A percentile compares a stretch with the other conserved stretches of the same genome.
These are phyloP conservation scores for Serranus cabrilla DNA, from an alignment of 2,797 vertebrate genomes.

Conservation along the genomic window DNA sequence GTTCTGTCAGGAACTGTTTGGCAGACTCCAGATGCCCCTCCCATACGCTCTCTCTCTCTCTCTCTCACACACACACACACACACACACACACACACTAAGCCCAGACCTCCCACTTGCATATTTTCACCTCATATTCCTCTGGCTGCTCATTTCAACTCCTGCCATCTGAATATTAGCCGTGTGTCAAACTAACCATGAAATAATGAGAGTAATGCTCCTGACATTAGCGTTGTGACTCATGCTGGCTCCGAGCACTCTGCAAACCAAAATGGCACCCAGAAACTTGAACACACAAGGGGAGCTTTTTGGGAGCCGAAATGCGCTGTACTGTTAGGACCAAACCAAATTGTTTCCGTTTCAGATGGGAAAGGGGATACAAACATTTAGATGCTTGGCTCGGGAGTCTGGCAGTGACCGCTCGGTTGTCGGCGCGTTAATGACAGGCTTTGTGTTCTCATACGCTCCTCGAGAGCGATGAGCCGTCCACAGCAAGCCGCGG, in stretches of 20 bases:
- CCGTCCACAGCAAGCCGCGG: slow-evolving; percentile 57
- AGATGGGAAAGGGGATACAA: slow-evolving; percentile 68
- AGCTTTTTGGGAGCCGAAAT: slow-evolving; percentile 37
- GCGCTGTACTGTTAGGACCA: slow-evolving; percentile 49
- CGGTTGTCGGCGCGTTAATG: slow-evolving; percentile 57
- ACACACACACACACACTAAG: slow-evolving; percentile 38
- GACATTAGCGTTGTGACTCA: slow-evolving; percentile 70
- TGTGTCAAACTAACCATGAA: slow-evolving; percentile 82
- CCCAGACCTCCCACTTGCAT: slow-evolving; percentile 74
- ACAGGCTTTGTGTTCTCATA: slow-evolving; percentile 42
- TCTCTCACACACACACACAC: slow-evolving; percentile 12
- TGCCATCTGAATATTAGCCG: slow-evolving; percentile 76
- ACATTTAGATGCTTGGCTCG: slow-evolving; percentile 71
- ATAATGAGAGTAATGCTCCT: slow-evolving; percentile 75
- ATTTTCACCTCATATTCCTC: slow-evolving; percentile 76
- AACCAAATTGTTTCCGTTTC: slow-evolving; percentile 72
- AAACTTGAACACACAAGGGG: slow-evolving; percentile 31
- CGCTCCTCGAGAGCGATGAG: slow-evolving; percentile 43
- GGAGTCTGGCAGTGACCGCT: slow-evolving; percentile 68
- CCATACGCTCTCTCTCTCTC: slow-evolving; percentile 25
- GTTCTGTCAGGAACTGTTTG: slow-evolving; percentile 86
- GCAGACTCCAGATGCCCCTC: slow-evolving; percentile 78
- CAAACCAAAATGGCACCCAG: slow-evolving; percentile 64
- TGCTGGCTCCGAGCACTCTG: slow-evolving; percentile 27
- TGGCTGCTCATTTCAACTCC: slow-evolving; percentile 72